Base-by-base conservation (phyloP, 2,113 vertebrate genomes). In the Osmerus eperlanus region DNA sequence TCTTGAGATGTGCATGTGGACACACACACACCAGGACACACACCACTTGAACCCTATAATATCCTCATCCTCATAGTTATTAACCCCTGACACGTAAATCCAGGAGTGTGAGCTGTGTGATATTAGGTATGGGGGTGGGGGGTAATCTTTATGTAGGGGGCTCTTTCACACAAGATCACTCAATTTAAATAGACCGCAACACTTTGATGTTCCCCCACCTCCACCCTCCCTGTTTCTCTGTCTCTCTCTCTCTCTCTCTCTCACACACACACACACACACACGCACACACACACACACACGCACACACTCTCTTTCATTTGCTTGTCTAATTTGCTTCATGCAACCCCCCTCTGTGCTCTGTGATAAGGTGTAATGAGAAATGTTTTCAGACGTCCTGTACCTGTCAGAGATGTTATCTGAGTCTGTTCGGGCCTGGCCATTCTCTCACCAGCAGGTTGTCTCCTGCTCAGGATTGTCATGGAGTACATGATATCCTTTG, bases 331-430 rank as follows among this genome's bases (percentile, higher is more conserved):
- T 55, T 68, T 68, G n/a, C 81, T 77, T 80, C 73, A 71, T 82
- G 81, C 82, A 23, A 64, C 73, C 83, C 82, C 84, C 77, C 85
- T 75, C 81, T 76, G 79, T 4, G 81, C 74, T 75, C 73, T 67
- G 78, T 59, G 88, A 90, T 90, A 90, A 88, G 86, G 86, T 89
- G 86, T 86, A 89, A 89, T 89, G 86, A 86, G 89, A 86, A 88
- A 84, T 84, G 82, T 86, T 88, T 84, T 81, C 71, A 77, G 81
- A 83, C 52, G 75, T 73, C 73, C 86, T 80, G 82, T 79, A 86
- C 88, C 78, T 85, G 80, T 79, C 78, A 79, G 70, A 36, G 14
- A 69, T 29, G 70, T 69, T 86, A 86, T 86, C 78, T 82, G 84
- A 78, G 74, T 2, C 12, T 68, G 67, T 67, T 61, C 63, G 41